Evolutionary conservation across 2,888 invertebrate genomes (phyloP).

Genomic region (Leptopilina myrica): DNA sequence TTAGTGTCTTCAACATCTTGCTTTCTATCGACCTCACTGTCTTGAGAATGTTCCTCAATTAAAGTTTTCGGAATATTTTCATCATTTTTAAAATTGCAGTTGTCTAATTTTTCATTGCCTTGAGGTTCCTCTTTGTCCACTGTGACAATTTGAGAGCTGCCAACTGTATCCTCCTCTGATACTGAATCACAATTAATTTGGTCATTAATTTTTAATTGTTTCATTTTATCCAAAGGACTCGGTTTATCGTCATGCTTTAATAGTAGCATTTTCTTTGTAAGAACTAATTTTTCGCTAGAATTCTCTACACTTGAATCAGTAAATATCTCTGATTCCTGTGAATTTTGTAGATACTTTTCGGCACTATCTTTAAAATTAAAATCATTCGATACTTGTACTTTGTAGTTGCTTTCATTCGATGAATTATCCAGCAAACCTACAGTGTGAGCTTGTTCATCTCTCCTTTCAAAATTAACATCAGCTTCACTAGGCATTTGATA

Average conservation of each 20-base stretch:
- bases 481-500: not conserved
- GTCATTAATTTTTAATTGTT: slow-evolving; percentile 58
- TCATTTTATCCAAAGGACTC: slow-evolving; percentile 66
- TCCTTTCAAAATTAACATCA: not conserved
- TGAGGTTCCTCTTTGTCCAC: not conserved
- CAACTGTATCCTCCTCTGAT: slow-evolving; percentile 43
- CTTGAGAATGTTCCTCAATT: slow-evolving; percentile 65
- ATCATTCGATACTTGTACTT: not conserved
- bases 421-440: not conserved
- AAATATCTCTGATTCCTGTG: slow-evolving; percentile 53
- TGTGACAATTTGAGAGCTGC: not conserved
- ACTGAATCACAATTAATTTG: not conserved
- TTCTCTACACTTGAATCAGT: slow-evolving; percentile 57
- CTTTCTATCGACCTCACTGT: slow-evolving; percentile 69
- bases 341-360: slow-evolving; percentile 36
- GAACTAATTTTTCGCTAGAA: slow-evolving; percentile 51
- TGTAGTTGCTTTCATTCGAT: not conserved
- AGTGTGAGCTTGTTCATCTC: not conserved
- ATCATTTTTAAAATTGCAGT: slow-evolving; percentile 49
- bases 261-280: slow-evolving; percentile 53
- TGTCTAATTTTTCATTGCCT: slow-evolving; percentile 48
- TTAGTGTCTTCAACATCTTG: slow-evolving; percentile 70
- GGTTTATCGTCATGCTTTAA: slow-evolving; percentile 64
- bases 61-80: slow-evolving; percentile 49
- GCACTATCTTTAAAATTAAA: slow-evolving; percentile 17